phyloP scores from a whole-genome alignment of 2,797 vertebrate genomes.

The Myotis planiceps region DNA sequence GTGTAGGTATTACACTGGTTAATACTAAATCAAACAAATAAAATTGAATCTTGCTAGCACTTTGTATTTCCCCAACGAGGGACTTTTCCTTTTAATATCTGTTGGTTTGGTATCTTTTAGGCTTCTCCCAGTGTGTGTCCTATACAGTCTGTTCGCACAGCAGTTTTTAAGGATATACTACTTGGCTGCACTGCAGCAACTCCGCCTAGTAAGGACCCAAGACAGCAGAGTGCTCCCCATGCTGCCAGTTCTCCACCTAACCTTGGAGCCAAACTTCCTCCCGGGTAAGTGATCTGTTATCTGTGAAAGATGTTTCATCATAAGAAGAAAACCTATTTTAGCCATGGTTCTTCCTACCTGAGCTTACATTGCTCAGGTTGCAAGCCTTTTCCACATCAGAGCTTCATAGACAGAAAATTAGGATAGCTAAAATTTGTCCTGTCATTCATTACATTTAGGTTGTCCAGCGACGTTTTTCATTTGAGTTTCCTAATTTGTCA shows the following conservation, averaged over 20 bases:
- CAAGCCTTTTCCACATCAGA: not conserved
- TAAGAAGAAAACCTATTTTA: not conserved
- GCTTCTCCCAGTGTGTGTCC: constrained; percentile 77
- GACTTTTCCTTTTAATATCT: constrained; percentile 60
- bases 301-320: not conserved
- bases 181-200: constrained; percentile 86
- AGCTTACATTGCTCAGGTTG: not conserved
- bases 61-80: not conserved
- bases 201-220: constrained; percentile 86
- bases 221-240: constrained; percentile 84
- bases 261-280: constrained; percentile 87
- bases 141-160: constrained; percentile 84
- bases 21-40: constrained; percentile 53
- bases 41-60: constrained; percentile 21
- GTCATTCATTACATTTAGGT: not conserved
- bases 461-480: not conserved
- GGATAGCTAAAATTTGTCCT: not conserved
- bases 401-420: not conserved
- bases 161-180: constrained; percentile 85
- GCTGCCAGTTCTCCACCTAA: constrained; percentile 87
- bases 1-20: constrained; percentile 5
- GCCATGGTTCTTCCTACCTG: not conserved
- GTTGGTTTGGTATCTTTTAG: constrained; percentile 78
- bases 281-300: constrained; percentile 82
- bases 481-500: not conserved